phyloP scores from a whole-genome alignment of 2,797 vertebrate species.

The Epinephelus malabaricus region DNA sequence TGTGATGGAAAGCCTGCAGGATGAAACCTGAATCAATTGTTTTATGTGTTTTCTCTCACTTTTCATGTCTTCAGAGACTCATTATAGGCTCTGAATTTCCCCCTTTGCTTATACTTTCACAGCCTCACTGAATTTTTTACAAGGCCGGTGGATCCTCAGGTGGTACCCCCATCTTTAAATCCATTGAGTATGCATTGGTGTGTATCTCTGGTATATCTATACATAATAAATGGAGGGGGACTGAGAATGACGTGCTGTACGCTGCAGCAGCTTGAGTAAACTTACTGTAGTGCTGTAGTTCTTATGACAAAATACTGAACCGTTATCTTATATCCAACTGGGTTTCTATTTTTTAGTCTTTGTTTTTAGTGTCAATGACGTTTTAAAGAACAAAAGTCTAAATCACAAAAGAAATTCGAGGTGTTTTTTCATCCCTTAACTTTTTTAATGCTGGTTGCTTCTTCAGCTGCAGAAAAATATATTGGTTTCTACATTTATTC shows the following conservation, averaged over 20 bases:
- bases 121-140: constrained; percentile 67
- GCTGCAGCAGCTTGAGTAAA: constrained; percentile 16
- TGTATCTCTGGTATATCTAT: constrained; percentile 52
- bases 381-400: not conserved
- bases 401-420: not conserved
- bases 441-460: constrained; percentile 8
- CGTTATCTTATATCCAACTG: constrained; percentile 2
- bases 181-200: constrained; percentile 46
- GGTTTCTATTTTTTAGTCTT: not conserved
- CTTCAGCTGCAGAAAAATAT: constrained; percentile 14
- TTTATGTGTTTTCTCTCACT: constrained; percentile 62
- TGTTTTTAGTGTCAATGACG: not conserved
- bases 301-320: constrained; percentile 18
- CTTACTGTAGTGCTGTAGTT: not conserved
- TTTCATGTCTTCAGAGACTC: constrained; percentile 71
- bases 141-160: constrained; percentile 58
- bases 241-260: constrained; percentile 30
- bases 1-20: constrained; percentile 59
- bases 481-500: constrained; percentile 34
- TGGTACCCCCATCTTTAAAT: constrained; percentile 62
- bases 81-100: constrained; percentile 60
- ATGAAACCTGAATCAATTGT: constrained; percentile 64
- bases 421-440: not conserved
- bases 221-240: constrained; percentile 66
- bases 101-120: constrained; percentile 53